Base-by-base conservation (phyloP, 2,113 vertebrate species). In the Spilogale gracilis region DNA sequence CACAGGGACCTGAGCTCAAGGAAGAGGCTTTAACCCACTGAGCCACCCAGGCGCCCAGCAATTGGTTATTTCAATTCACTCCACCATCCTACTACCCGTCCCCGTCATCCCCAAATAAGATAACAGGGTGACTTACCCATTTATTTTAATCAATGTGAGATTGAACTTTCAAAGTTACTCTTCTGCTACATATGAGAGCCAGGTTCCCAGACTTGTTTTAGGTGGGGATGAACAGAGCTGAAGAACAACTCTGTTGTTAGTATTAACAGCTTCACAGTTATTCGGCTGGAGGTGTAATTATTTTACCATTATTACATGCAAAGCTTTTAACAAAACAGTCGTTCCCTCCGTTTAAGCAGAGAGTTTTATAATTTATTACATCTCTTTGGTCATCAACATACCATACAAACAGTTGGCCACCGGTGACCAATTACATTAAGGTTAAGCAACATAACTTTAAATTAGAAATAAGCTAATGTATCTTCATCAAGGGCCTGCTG, bases 391-490 rank as follows among this genome's bases (percentile, higher is more conserved):
- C 99, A 99, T 99, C 99, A 99, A 98, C 98, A 98, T 97, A 89
- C 98, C 98, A 98, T 98, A 98, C 98, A 98, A 99, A 98, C 98
- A 98, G 98, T 99, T 99, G 98, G 99, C 99, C 99, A 99, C 99
- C 92, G 91, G 99, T 99, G 99, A 99, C 99, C 99, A 99, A 99
- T 99, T 99, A 99, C 98, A 98, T 97, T 97, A 98, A 99, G 98
- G 99, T 98, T 99, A 99, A 99, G 98, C 99, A 99, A 98, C 97
- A 98, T 98, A 99, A 98, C 98, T 98, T 98, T 98, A 98, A 98
- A 98, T 99, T 98, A 99, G 98, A 98, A 99, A 98, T 99, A 99
- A 98, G 98, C 98, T 98, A 99, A 99, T 98, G 98, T 97, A 96
- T 98, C 98, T 98, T 99, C 98, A 99, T 99, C 99, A 99, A 98